Percentiles rank a stretch among this genome's conserved stretches.
phyloP scores from a whole-genome alignment of 2,797 vertebrate genomes.

The Galaxias olidus region DNA sequence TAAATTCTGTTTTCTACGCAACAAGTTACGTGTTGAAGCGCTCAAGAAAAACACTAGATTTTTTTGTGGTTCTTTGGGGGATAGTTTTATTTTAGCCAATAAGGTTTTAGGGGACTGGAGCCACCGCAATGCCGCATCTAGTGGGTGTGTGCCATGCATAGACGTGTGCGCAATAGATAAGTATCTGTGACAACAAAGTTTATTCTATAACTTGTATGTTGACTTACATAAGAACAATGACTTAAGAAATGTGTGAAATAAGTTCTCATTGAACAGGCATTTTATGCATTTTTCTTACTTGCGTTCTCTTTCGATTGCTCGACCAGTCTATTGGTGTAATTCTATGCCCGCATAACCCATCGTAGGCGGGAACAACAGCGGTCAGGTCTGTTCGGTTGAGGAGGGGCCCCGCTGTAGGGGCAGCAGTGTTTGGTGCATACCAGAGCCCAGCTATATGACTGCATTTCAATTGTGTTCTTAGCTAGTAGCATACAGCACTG shows the following conservation, averaged over 20 bases:
- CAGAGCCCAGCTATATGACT: constrained; percentile 56
- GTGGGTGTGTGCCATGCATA: constrained; percentile 42
- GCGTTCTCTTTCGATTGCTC: too few species aligned
- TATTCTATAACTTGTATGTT: too few species aligned
- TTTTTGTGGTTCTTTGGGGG: not conserved
- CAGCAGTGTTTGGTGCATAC: constrained; percentile 54
- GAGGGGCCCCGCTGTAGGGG: constrained; percentile 60
- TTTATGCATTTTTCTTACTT: too few species aligned
- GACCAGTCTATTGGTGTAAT: constrained; percentile 33
- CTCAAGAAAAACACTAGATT: not conserved
- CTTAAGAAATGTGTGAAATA: too few species aligned
- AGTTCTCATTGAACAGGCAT: too few species aligned
- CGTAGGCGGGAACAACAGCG: constrained; percentile 62
- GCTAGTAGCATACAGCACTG: constrained; percentile 36
- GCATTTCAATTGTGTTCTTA: constrained; percentile 49
- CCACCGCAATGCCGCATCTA: constrained; percentile 34
- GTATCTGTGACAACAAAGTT: not conserved
- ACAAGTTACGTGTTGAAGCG: not conserved
- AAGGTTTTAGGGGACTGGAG: constrained; percentile 4
- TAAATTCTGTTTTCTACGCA: too few species aligned
- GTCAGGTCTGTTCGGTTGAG: constrained; percentile 54
- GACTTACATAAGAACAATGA: too few species aligned
- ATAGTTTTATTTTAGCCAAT: constrained; percentile 34
- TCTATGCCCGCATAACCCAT: constrained; percentile 41
- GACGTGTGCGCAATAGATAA: constrained; percentile 47